Percentiles rank a stretch among this genome's conserved stretches.
These are phyloP conservation scores for Lutjanus erythropterus DNA, from an alignment of 2,113 vertebrate genomes.

Conservation along the genomic window DNA sequence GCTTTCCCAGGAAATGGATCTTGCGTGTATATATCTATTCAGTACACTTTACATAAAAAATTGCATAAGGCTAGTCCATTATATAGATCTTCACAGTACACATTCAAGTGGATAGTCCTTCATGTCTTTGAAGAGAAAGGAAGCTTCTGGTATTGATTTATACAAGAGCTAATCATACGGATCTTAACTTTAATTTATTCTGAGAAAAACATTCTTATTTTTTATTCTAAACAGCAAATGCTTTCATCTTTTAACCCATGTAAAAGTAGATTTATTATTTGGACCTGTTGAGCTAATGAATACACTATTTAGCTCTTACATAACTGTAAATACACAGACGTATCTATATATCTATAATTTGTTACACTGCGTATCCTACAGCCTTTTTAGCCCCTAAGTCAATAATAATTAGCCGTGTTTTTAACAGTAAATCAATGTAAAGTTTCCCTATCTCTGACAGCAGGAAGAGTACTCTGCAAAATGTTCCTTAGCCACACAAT, in stretches of 20 bases:
- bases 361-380: background rate
- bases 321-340: background rate
- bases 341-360: background rate
- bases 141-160: slow-evolving; percentile 11
- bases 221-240: background rate
- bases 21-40: slow-evolving; percentile 17
- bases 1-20: background rate
- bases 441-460: background rate
- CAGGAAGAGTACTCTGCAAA: background rate
- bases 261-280: too few relatives aligned
- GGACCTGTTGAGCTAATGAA: background rate
- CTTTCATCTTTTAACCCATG: background rate
- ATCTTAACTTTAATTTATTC: background rate
- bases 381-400: background rate
- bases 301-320: background rate
- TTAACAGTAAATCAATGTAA: slow-evolving; percentile 15
- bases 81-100: background rate
- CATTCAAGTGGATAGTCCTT: background rate
- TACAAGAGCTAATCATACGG: slow-evolving; percentile 12
- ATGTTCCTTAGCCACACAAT: slow-evolving; percentile 15
- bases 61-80: background rate
- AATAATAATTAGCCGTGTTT: background rate
- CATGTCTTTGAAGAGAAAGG: background rate
- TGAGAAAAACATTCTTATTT: background rate
- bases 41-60: background rate